Conservation (phyloP, 1,140 invertebrate genomes). For the Phymastichus coffea region DNA sequence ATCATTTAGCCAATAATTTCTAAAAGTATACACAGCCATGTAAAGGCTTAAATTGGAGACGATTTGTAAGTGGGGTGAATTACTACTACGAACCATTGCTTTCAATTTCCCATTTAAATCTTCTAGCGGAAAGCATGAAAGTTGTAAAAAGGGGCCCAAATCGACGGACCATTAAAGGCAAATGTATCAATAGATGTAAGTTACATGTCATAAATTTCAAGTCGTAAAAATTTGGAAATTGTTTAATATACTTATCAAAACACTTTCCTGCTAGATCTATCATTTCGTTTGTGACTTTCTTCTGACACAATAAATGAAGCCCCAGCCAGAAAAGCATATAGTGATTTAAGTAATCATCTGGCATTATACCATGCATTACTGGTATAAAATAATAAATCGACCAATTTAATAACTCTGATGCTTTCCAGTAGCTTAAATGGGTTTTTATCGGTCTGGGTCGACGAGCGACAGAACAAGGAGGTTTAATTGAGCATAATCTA, state of each 20-base stretch:
- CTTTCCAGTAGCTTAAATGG: conserved; percentile 27
- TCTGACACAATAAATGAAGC: conserved; percentile 24
- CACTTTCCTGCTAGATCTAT: background rate
- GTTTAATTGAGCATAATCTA: conserved; percentile 6
- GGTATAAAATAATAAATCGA: conserved; percentile 11
- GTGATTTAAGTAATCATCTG: conserved; percentile 20
- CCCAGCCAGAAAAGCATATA: conserved; percentile 27
- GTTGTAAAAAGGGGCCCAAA: conserved; percentile 24
- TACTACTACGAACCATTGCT: background rate
- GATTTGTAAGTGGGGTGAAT: background rate
- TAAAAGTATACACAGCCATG: too few relatives aligned
- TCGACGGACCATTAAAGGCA: conserved; percentile 17
- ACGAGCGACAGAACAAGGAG: conserved; percentile 12
- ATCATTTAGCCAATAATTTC: too few relatives aligned
- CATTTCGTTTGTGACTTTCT: conserved; percentile 14
- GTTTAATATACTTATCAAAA: conserved; percentile 23
- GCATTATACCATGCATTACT: conserved; percentile 23
- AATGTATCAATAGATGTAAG: conserved; percentile 28
- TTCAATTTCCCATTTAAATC: background rate
- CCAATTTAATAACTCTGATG: conserved; percentile 16
- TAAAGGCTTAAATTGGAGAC: too few relatives aligned
- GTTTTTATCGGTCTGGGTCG: conserved; percentile 4
- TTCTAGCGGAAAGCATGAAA: background rate
- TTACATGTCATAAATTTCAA: conserved; percentile 21
- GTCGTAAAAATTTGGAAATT: conserved; percentile 24